These are phyloP conservation scores for Harpalus rufipes DNA, from an alignment of 2,888 invertebrate genomes.

Conservation along the genomic window DNA sequence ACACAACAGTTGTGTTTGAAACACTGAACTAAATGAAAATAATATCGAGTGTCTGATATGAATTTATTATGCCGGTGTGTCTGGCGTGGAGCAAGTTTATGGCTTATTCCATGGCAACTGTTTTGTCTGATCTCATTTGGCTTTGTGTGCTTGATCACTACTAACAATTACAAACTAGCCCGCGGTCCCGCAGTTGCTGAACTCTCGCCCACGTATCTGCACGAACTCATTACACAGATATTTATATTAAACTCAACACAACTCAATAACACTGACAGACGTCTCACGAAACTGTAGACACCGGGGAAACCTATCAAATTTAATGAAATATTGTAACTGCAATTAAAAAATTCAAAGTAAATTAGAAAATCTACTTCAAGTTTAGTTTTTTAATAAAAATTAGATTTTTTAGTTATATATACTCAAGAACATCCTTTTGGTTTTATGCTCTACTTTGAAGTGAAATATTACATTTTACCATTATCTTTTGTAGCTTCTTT, in stretches of 20 bases:
- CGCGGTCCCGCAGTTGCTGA: slow-evolving; percentile 61
- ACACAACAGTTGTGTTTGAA: too few relatives aligned
- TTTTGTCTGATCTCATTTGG: slow-evolving; percentile 65
- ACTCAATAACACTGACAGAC: slow-evolving; percentile 2
- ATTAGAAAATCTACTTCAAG: too few relatives aligned
- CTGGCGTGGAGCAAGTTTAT: slow-evolving; percentile 26
- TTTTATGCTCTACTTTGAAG: too few relatives aligned
- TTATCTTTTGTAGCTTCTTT: too few relatives aligned
- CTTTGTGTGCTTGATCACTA: slow-evolving; percentile 57
- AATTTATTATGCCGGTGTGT: neutral
- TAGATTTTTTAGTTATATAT: too few relatives aligned
- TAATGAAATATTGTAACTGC: too few relatives aligned
- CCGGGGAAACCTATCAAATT: too few relatives aligned
- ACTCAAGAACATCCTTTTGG: too few relatives aligned
- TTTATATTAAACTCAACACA: slow-evolving; percentile 33
- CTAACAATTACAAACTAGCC: slow-evolving; percentile 63
- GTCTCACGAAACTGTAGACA: too few relatives aligned
- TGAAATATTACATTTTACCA: too few relatives aligned
- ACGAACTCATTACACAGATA: slow-evolving; percentile 46
- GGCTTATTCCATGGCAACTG: slow-evolving; percentile 45
- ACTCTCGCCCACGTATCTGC: slow-evolving; percentile 44
- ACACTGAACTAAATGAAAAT: neutral
- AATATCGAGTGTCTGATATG: neutral
- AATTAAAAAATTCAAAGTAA: too few relatives aligned
- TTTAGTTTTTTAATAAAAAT: too few relatives aligned